Percentiles rank a stretch among this genome's conserved stretches.
Evolutionary conservation across 2,888 invertebrate genomes (phyloP).

Genomic region (Teleogryllus oceanicus): DNA sequence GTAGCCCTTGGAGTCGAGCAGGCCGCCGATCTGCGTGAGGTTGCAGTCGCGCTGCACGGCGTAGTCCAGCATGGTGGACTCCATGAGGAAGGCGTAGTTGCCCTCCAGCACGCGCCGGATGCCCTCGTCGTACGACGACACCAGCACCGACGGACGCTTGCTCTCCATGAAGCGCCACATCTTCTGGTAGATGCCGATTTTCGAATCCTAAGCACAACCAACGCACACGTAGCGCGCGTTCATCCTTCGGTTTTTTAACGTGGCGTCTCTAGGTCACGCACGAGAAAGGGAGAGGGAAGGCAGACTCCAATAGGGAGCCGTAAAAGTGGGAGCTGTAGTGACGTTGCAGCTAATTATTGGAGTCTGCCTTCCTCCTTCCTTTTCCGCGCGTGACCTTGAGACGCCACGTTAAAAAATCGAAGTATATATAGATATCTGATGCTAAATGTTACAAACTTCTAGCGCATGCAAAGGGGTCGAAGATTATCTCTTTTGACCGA

Average conservation of each 20-base stretch:
- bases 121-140: conserved; percentile 87
- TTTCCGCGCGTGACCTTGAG: too few relatives aligned
- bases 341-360: too few relatives aligned
- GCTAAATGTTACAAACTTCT: too few relatives aligned
- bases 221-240: not conserved
- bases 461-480: too few relatives aligned
- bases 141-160: conserved; percentile 75
- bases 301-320: too few relatives aligned
- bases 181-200: conserved; percentile 83
- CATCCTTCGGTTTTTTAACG: not conserved
- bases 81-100: conserved; percentile 97
- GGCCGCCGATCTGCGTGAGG: conserved; percentile 93
- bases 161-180: conserved; percentile 96
- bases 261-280: not conserved
- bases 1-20: conserved; percentile 81
- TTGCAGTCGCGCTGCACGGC: conserved; percentile 93
- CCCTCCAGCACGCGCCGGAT: conserved; percentile 79
- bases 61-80: conserved; percentile 96
- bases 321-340: too few relatives aligned
- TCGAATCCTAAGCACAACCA: conserved; percentile 65
- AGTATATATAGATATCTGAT: too few relatives aligned
- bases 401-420: not conserved
- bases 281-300: too few relatives aligned
- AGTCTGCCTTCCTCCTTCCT: too few relatives aligned
- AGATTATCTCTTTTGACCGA: too few relatives aligned